Conservation (phyloP, 2,888 invertebrate genomes). For the Chymomyza amoena region DNA sequence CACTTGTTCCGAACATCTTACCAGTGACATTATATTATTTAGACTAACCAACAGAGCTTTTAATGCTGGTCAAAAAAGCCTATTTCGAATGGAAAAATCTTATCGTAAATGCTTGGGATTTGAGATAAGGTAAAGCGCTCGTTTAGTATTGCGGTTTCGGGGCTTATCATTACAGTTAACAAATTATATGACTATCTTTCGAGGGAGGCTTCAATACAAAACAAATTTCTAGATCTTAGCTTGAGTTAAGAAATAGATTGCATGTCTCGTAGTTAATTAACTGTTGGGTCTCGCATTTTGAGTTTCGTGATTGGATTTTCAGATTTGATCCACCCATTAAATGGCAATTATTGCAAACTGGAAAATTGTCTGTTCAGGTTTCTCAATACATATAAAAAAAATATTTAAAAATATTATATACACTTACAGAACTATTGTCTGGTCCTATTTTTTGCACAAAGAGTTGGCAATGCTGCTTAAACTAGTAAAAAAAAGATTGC, state of each 20-base stretch:
- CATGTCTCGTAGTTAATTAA: background rate
- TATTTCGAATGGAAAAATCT: background rate
- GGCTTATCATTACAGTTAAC: constrained; percentile 40
- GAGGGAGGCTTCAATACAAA: background rate
- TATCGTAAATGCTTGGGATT: background rate
- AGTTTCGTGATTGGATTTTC: background rate
- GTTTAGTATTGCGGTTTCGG: background rate
- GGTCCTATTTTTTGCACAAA: too few relatives aligned
- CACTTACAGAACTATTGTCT: too few relatives aligned
- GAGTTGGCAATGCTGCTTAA: too few relatives aligned
- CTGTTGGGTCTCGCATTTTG: constrained; percentile 6
- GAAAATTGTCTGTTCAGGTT: constrained; percentile 9
- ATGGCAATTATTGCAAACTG: constrained; percentile 14
- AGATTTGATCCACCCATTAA: constrained; percentile 29
- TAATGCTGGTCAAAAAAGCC: background rate
- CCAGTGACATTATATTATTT: constrained; percentile 30
- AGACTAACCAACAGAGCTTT: constrained; percentile 20
- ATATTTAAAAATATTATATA: background rate
- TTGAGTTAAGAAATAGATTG: background rate
- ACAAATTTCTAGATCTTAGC: background rate
- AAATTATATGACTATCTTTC: background rate
- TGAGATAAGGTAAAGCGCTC: background rate
- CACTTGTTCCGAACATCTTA: constrained; percentile 19
- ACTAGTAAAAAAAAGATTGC: too few relatives aligned
- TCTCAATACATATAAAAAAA: background rate